Conservation (phyloP, 2,797 vertebrate species). For the Sebastes vulpes region DNA sequence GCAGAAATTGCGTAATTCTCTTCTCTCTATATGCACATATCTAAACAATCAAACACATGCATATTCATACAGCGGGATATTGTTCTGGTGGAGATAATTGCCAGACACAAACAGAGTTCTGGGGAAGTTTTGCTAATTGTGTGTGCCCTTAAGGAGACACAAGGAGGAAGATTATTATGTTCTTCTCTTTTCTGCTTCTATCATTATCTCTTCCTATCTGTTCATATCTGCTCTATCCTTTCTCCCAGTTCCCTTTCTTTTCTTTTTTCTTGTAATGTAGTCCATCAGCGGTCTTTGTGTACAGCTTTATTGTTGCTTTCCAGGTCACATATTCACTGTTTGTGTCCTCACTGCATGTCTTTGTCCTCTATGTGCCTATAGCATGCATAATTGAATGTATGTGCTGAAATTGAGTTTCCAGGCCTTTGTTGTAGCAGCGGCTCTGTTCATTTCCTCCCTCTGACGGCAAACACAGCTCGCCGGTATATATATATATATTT, state of each 20-base stretch:
- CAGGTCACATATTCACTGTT: slow-evolving; percentile 37
- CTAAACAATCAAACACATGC: slow-evolving; percentile 31
- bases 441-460: slow-evolving; percentile 34
- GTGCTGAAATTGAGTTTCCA: slow-evolving; percentile 63
- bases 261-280: neutral
- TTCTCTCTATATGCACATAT: slow-evolving; percentile 25
- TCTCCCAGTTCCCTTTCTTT: neutral
- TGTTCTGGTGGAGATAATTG: slow-evolving; percentile 21
- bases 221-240: neutral
- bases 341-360: slow-evolving; percentile 6
- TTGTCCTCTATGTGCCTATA: slow-evolving; percentile 31
- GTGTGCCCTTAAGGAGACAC: neutral
- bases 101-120: slow-evolving; percentile 27
- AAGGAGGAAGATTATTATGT: neutral
- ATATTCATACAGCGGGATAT: slow-evolving; percentile 27
- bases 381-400: slow-evolving; percentile 55
- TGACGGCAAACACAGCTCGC: slow-evolving; percentile 28
- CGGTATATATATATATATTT: neutral
- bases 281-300: slow-evolving; percentile 25
- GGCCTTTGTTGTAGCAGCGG: slow-evolving; percentile 43
- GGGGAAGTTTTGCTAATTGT: slow-evolving; percentile 19
- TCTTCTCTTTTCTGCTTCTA: neutral
- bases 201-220: slow-evolving; percentile 15
- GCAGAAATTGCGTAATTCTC: slow-evolving; percentile 27
- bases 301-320: slow-evolving; percentile 21